These are phyloP conservation scores for Athrips mouffetella DNA, from an alignment of 2,888 invertebrate genomes.

Conservation along the genomic window DNA sequence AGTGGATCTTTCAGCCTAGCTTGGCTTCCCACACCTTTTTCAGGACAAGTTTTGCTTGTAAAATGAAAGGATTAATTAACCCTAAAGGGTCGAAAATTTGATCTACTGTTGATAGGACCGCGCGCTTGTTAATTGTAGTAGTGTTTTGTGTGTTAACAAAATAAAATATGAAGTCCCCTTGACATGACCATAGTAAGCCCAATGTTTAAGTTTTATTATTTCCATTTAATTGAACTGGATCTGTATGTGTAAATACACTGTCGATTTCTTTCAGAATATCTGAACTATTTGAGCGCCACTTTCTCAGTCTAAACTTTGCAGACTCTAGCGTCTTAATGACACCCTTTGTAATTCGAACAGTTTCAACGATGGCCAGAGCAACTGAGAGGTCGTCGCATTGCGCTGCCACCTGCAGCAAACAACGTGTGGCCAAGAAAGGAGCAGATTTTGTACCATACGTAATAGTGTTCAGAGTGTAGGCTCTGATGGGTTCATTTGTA, in stretches of 20 bases:
- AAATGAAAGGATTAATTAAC: constrained; percentile 13
- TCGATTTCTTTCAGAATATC: neutral
- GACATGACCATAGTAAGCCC: constrained; percentile 9
- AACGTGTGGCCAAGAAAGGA: constrained; percentile 10
- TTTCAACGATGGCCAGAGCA: neutral
- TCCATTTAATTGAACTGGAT: neutral
- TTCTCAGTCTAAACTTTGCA: constrained; percentile 10
- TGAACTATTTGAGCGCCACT: constrained; percentile 5
- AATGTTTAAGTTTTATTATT: constrained; percentile 2
- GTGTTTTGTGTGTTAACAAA: neutral
- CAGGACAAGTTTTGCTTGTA: constrained; percentile 15
- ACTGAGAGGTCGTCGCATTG: neutral
- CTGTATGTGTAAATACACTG: no score
- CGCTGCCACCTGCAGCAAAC: neutral
- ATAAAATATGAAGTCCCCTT: constrained; percentile 5
- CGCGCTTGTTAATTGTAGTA: constrained; percentile 1
- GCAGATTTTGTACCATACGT: constrained; percentile 14
- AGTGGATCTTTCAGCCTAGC: constrained; percentile 27
- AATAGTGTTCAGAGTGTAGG: constrained; percentile 15
- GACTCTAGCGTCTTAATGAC: constrained; percentile 8
- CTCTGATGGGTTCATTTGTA: constrained; percentile 5
- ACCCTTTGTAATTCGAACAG: no score
- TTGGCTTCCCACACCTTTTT: constrained; percentile 27
- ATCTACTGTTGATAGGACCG: constrained; percentile 8
- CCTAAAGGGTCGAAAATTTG: constrained; percentile 18